Evolutionary conservation across 1,140 invertebrate species (phyloP).

Genomic region (Geopemphigus sp.): DNA sequence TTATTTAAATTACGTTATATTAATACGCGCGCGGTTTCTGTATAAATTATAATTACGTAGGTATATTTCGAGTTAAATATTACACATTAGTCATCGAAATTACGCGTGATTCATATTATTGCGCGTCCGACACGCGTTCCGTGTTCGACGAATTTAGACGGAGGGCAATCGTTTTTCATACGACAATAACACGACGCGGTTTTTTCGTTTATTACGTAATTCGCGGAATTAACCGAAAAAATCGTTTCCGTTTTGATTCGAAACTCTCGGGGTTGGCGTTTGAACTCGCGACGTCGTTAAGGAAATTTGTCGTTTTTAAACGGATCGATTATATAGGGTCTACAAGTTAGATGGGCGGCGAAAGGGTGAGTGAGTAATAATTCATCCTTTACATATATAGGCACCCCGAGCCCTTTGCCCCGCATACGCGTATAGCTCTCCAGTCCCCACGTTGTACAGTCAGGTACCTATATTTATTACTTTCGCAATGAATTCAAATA

Average conservation of each 20-base stretch:
- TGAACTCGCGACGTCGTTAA: background rate
- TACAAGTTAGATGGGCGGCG: background rate
- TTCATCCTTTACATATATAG: background rate
- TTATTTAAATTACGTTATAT: too few relatives aligned
- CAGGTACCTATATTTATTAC: background rate
- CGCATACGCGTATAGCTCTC: background rate
- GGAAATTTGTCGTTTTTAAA: constrained; percentile 27
- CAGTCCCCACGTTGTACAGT: too few relatives aligned
- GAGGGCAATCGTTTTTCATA: background rate
- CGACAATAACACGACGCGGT: too few relatives aligned
- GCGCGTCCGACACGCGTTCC: background rate
- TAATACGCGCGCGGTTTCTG: too few relatives aligned
- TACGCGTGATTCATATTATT: background rate
- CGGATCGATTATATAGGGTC: constrained; percentile 14
- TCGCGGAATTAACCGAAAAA: too few relatives aligned
- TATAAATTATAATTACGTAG: too few relatives aligned
- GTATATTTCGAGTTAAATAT: too few relatives aligned
- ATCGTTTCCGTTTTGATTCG: too few relatives aligned
- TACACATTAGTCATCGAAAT: background rate
- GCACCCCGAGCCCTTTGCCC: constrained; percentile 7
- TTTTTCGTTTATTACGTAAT: too few relatives aligned
- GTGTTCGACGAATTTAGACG: background rate
- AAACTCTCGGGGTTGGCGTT: background rate
- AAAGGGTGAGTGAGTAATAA: background rate
- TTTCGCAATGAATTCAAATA: constrained; percentile 11